These are phyloP conservation scores for Camarhynchus parvulus DNA, from an alignment of 2,113 vertebrate species.

Conservation along the genomic window DNA sequence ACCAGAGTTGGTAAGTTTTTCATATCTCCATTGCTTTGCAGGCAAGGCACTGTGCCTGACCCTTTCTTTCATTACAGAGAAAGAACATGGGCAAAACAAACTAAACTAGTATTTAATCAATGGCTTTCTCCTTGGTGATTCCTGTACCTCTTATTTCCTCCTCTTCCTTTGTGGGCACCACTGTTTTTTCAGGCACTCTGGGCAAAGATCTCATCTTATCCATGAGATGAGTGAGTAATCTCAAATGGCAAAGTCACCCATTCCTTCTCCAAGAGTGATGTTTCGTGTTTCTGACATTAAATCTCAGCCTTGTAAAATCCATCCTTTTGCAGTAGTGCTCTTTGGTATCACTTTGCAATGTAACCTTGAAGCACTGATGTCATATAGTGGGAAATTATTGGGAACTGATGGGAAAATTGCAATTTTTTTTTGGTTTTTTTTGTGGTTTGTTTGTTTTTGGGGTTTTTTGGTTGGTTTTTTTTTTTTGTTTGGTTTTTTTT, in stretches of 20 bases:
- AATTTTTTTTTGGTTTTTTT: too few relatives aligned
- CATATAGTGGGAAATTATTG: not conserved
- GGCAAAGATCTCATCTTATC: not conserved
- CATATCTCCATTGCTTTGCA: not conserved
- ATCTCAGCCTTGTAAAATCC: not conserved
- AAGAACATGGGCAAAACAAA: not conserved
- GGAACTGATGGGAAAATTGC: not conserved
- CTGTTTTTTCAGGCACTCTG: not conserved
- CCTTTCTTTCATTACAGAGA: not conserved
- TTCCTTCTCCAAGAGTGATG: not conserved
- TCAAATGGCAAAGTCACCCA: not conserved
- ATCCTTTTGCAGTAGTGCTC: not conserved
- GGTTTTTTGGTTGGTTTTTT: too few relatives aligned
- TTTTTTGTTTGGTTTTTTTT: too few relatives aligned
- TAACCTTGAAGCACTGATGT: not conserved
- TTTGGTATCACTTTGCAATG: not conserved
- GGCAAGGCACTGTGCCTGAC: not conserved
- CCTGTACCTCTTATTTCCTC: not conserved
- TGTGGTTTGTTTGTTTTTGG: too few relatives aligned
- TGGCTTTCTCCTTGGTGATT: not conserved
- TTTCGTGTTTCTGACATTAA: not conserved
- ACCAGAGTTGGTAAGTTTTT: slow-evolving; percentile 57
- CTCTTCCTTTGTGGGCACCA: not conserved
- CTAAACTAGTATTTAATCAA: not conserved
- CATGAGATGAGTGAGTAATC: not conserved